Base-by-base conservation (phyloP, 1,140 invertebrate genomes). In the Lordiphosa clarofinis region DNA sequence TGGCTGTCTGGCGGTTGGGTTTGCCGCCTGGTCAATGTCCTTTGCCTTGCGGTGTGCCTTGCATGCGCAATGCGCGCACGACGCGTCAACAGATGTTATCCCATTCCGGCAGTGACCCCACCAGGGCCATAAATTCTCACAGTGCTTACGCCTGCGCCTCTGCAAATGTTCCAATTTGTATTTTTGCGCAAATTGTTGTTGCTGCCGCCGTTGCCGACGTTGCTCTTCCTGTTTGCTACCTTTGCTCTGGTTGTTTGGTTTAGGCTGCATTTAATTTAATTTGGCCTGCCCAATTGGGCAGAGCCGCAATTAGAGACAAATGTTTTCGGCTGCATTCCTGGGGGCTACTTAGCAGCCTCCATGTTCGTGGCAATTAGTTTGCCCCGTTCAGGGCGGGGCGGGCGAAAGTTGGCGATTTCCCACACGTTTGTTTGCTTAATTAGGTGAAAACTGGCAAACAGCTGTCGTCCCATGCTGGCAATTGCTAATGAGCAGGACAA, bases 31-130 rank as follows among this genome's bases (percentile, higher is more conserved):
- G 75, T 81, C 75, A 81, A 81, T 81, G 75, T 81, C 75, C 75
- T 81, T 74, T 66, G 56, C 58, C 53, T 69, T 52, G 59, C 36
- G 58, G 59, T 59, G 44, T 56, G 65, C 59, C 72, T 82, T 82
- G 76, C 76, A 81, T 81, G 76, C 76, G 75, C 75, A 71, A 57
- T 82, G 75, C 60, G 61, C 76, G 76, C 76, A 82, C 76, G 76
- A 84, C 78, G 78, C 76, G 76, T 82, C 78, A 84, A 76, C 78
- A 82, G 76, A 82, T 82, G 78, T 82, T 82, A 82, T 82, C 76
- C 72, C 67, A 58, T 64, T 59, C 65, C 60, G 67, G 61, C 67
- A 84, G 78, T 84, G 76, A 81, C 76, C 76, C 76, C 78, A 55
- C 73, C 73, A 64, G 78, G 78, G 73, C 76, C 76, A 84, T 82